phyloP scores from a whole-genome alignment of 2,888 invertebrate species.

The Xestobium rufovillosum region DNA sequence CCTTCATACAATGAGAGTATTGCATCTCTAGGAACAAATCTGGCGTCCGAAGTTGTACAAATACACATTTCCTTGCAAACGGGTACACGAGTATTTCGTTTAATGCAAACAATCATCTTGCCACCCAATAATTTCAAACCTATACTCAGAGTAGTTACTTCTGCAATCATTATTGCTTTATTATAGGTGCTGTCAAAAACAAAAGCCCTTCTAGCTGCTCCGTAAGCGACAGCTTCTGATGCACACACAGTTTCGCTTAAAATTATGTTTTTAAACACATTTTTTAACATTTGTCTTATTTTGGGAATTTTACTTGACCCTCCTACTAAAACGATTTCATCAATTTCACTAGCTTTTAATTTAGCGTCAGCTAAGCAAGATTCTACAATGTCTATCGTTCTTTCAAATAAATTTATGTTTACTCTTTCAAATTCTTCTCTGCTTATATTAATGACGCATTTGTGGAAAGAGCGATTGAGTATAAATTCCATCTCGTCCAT shows the following conservation, averaged over 20 bases:
- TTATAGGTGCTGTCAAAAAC: no score
- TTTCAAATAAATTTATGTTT: constrained; percentile 16
- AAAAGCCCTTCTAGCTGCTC: constrained; percentile 26
- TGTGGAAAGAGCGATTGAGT: no score
- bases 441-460: constrained; percentile 17
- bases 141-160: constrained; percentile 26
- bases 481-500: no score
- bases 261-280: constrained; percentile 19
- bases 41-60: no score
- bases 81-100: constrained; percentile 21
- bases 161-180: constrained; percentile 20
- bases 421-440: constrained; percentile 21
- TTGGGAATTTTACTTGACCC: constrained; percentile 25
- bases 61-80: no score
- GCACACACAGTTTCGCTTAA: constrained; percentile 23
- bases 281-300: constrained; percentile 18
- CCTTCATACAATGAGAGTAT: no score
- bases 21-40: no score
- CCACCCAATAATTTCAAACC: constrained; percentile 18
- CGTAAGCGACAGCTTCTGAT: constrained; percentile 27
- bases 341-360: constrained; percentile 18
- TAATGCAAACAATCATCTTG: constrained; percentile 21
- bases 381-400: constrained; percentile 18
- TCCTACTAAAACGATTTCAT: constrained; percentile 25
- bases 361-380: constrained; percentile 18